phyloP scores from a whole-genome alignment of 2,113 vertebrate species.

The Laticauda colubrina region DNA sequence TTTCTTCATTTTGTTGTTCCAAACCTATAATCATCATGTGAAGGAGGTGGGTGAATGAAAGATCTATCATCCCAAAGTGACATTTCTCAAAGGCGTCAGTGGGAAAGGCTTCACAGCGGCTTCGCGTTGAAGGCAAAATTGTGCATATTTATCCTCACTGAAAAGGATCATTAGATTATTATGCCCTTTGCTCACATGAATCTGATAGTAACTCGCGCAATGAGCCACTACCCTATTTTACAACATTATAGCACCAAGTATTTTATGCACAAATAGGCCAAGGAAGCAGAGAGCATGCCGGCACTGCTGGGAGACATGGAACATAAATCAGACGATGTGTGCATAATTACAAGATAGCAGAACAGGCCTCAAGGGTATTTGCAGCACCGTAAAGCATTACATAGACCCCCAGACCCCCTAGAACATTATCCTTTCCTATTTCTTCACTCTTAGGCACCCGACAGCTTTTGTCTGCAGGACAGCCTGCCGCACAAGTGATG shows the following conservation, averaged over 20 bases:
- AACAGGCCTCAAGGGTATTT: conserved; percentile 57
- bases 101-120: conserved; percentile 35
- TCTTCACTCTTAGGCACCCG: conserved; percentile 41
- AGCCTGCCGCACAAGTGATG: conserved; percentile 13
- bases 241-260: conserved; percentile 59
- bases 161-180: conserved; percentile 63
- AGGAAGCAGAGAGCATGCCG: conserved; percentile 54
- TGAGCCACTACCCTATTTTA: conserved; percentile 67
- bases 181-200: conserved; percentile 49
- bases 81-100: conserved; percentile 40
- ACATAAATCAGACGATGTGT: conserved; percentile 65
- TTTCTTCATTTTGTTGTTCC: not conserved
- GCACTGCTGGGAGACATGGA: conserved; percentile 61
- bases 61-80: conserved; percentile 3
- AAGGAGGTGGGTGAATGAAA: conserved; percentile 6
- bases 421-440: conserved; percentile 52
- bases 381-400: conserved; percentile 50
- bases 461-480: conserved; percentile 38
- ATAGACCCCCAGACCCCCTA: conserved; percentile 43
- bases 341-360: conserved; percentile 66
- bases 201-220: conserved; percentile 62
- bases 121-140: conserved; percentile 56
- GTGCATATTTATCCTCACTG: conserved; percentile 64
- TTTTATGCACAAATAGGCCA: conserved; percentile 63
- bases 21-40: not conserved